Percentiles rank a stretch among this genome's conserved stretches.
These are phyloP conservation scores for Oreohelix idahoensis DNA, from an alignment of 1,140 invertebrate genomes.

Conservation along the genomic window DNA sequence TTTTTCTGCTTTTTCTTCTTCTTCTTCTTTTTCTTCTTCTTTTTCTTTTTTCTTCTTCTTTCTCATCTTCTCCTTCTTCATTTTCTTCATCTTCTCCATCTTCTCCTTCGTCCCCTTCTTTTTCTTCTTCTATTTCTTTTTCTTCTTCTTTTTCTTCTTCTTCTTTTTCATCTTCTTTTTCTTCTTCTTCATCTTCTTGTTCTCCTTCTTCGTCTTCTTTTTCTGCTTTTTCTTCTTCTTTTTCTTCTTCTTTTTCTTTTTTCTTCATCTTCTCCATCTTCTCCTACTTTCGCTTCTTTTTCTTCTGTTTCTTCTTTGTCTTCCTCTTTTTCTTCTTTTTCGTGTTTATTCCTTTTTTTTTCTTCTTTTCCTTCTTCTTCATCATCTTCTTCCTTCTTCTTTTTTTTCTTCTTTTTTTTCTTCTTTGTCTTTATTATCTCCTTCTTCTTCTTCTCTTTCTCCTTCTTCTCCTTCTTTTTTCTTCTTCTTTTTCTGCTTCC, in stretches of 20 bases:
- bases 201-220: neutral
- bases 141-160: neutral
- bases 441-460: neutral
- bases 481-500: neutral
- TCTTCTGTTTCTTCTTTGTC: neutral
- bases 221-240: neutral
- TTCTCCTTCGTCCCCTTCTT: neutral
- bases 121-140: neutral
- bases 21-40: neutral
- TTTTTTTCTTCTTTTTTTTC: neutral
- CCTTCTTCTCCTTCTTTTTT: neutral
- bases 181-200: neutral
- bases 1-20: neutral
- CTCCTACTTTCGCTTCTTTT: neutral
- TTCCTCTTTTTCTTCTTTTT: neutral
- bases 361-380: neutral
- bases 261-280: neutral
- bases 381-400: neutral
- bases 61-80: neutral
- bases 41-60: neutral
- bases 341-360: too few species aligned
- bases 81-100: neutral
- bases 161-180: neutral
- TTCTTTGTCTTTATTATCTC: neutral
- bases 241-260: neutral